Conservation (phyloP, 2,888 invertebrate genomes). For the Rhyacophila evoluta region DNA sequence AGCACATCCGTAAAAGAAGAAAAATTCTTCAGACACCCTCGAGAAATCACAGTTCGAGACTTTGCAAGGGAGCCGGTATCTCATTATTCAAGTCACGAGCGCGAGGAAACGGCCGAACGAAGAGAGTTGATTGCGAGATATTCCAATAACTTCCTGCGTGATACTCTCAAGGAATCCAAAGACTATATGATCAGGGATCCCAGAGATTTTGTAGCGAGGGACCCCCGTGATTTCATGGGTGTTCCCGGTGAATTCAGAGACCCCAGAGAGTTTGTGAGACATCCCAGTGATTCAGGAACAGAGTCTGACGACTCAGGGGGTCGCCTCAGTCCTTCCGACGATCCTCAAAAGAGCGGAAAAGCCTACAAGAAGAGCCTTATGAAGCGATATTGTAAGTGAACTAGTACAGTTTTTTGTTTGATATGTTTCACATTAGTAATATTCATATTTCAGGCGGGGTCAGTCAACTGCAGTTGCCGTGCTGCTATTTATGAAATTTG, state of each 20-base stretch:
- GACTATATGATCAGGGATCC: slow-evolving; percentile 62
- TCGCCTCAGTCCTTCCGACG: slow-evolving; percentile 74
- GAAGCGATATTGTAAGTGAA: slow-evolving; percentile 92
- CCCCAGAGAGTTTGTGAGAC: slow-evolving; percentile 58
- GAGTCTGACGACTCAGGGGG: slow-evolving; percentile 87
- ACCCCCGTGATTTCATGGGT: slow-evolving; percentile 59
- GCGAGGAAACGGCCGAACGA: slow-evolving; percentile 56
- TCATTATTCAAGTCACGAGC: slow-evolving; percentile 37
- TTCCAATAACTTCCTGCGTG: slow-evolving; percentile 58
- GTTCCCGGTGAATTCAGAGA: slow-evolving; percentile 60
- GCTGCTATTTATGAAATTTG: neutral
- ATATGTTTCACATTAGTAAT: slow-evolving; percentile 18
- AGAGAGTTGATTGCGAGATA: slow-evolving; percentile 56
- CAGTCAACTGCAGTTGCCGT: neutral
- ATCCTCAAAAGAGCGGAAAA: slow-evolving; percentile 64
- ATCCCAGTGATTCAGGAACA: slow-evolving; percentile 78
- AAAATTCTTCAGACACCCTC: slow-evolving; percentile 59
- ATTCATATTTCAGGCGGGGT: neutral
- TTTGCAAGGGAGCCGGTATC: slow-evolving; percentile 66
- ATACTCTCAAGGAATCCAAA: slow-evolving; percentile 68
- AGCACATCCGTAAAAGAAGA: slow-evolving; percentile 57
- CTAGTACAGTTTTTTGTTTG: slow-evolving; percentile 37
- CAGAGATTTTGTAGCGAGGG: slow-evolving; percentile 56
- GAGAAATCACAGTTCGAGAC: slow-evolving; percentile 68
- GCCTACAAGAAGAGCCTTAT: slow-evolving; percentile 94